Percentiles rank a stretch among this genome's conserved stretches.
Evolutionary conservation across 2,113 vertebrate genomes (phyloP).

Genomic region (Orientallactaga bullata): DNA sequence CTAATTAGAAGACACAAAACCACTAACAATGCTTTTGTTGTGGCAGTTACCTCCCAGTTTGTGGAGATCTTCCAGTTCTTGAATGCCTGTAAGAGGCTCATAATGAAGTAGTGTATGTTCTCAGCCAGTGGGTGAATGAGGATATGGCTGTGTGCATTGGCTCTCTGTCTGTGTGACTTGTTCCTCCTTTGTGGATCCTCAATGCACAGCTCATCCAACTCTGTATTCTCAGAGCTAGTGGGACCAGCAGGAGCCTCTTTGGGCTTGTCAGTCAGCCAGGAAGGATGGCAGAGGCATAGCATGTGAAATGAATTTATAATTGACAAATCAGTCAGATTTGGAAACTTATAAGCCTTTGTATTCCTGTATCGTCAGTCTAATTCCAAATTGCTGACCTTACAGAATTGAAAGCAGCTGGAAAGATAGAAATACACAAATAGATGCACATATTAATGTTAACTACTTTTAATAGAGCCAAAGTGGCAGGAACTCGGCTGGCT

Average conservation of each 20-base stretch:
- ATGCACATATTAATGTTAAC: slow-evolving; percentile 64
- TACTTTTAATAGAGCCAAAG: slow-evolving; percentile 10
- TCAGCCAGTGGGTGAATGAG: slow-evolving; percentile 75
- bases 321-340: slow-evolving; percentile 73
- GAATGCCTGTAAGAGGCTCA: slow-evolving; percentile 75
- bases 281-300: slow-evolving; percentile 53
- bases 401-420: slow-evolving; percentile 41
- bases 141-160: slow-evolving; percentile 74
- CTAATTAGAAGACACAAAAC: slow-evolving; percentile 67
- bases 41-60: slow-evolving; percentile 62
- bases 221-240: slow-evolving; percentile 52
- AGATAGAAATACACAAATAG: slow-evolving; percentile 35
- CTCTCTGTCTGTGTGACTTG: slow-evolving; percentile 46
- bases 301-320: slow-evolving; percentile 65
- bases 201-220: slow-evolving; percentile 75
- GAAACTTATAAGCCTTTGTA: slow-evolving; percentile 73
- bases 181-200: slow-evolving; percentile 65
- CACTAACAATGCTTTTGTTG: slow-evolving; percentile 77
- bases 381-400: slow-evolving; percentile 38
- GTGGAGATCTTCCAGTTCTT: slow-evolving; percentile 77
- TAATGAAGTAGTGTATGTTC: slow-evolving; percentile 80
- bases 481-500: neutral
- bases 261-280: slow-evolving; percentile 66
- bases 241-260: slow-evolving; percentile 80
- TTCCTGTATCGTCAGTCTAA: slow-evolving; percentile 38